Evolutionary conservation across 1,140 invertebrate genomes (phyloP).

Genomic region (Dendrolimus punctatus): DNA sequence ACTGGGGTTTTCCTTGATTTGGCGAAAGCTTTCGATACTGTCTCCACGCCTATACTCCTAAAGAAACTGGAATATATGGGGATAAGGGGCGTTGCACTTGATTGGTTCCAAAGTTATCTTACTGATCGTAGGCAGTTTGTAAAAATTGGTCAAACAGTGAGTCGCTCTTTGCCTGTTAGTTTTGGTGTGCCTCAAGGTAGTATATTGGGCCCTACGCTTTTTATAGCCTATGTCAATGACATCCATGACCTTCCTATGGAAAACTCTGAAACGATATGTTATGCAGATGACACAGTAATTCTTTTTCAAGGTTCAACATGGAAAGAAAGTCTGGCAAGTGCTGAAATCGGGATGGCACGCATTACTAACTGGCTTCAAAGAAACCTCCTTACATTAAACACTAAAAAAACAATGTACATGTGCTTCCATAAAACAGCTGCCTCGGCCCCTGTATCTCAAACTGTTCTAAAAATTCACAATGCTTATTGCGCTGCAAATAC

Average conservation of each 20-base stretch:
- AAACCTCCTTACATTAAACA: constrained; percentile 1
- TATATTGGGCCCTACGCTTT: not conserved
- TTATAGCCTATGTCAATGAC: constrained; percentile 6
- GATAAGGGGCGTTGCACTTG: not conserved
- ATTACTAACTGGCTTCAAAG: not conserved
- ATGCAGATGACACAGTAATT: constrained; percentile 6
- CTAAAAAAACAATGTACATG: not conserved
- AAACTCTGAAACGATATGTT: not conserved
- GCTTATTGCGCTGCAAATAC: too few species aligned
- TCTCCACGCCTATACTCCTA: constrained; percentile 7
- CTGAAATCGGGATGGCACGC: not conserved
- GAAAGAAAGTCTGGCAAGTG: not conserved
- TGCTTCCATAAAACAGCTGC: constrained; percentile 3
- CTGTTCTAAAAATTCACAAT: too few species aligned
- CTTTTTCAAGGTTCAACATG: not conserved
- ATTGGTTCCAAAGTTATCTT: constrained; percentile 5
- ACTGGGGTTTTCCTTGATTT: constrained; percentile 7
- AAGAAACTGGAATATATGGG: constrained; percentile 4
- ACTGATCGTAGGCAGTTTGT: not conserved
- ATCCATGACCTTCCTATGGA: not conserved
- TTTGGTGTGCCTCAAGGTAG: constrained; percentile 6
- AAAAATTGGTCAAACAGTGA: not conserved
- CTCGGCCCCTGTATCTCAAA: too few species aligned
- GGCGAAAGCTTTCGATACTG: constrained; percentile 4
- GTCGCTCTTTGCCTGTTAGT: not conserved